Evolutionary conservation across 2,113 vertebrate species (phyloP).

Genomic region (Pionites leucogaster): DNA sequence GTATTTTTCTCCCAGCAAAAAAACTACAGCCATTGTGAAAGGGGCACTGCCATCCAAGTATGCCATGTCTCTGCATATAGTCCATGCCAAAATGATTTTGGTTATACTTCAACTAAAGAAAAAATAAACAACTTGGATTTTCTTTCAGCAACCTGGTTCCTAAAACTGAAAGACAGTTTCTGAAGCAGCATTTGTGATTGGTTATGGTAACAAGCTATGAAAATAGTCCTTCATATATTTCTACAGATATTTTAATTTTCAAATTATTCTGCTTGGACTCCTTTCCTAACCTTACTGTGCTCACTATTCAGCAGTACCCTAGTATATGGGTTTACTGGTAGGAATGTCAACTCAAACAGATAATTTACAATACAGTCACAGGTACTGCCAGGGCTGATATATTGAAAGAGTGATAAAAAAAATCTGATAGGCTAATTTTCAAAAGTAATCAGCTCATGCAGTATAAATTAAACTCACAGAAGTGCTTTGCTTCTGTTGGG

Average conservation of each 20-base stretch:
- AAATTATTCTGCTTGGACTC: background rate
- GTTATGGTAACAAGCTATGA: background rate
- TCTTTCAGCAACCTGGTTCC: background rate
- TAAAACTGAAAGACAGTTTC: background rate
- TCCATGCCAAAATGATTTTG: background rate
- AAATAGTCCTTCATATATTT: background rate
- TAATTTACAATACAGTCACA: background rate
- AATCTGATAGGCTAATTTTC: background rate
- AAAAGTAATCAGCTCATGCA: accelerated
- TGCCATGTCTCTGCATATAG: background rate
- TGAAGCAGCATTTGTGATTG: background rate
- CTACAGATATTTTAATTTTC: background rate
- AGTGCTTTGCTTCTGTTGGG: background rate
- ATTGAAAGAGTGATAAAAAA: background rate
- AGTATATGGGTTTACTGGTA: background rate
- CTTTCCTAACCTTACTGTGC: background rate
- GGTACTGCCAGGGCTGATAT: background rate
- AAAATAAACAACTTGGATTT: background rate
- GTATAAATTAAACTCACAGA: background rate
- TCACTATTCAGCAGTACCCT: background rate
- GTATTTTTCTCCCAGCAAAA: background rate
- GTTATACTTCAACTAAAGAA: background rate
- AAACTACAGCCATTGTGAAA: background rate
- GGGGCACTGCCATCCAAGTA: background rate
- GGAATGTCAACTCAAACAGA: background rate